These are phyloP conservation scores for Hydropsyche tenuis DNA, from an alignment of 1,140 invertebrate genomes.

Conservation along the genomic window DNA sequence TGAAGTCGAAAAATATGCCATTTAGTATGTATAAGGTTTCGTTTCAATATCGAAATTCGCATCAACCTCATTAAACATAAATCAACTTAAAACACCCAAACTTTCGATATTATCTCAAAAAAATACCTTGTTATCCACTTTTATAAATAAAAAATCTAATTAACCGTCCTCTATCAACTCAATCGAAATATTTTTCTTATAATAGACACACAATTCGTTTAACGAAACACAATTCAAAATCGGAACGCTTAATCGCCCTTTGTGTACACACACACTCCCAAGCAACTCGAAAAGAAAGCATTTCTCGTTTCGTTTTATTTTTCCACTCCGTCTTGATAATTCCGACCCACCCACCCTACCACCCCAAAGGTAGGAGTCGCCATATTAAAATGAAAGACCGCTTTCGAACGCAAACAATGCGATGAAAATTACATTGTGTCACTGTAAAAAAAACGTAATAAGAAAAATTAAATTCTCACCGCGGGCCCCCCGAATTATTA, in stretches of 20 bases:
- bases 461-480: not conserved
- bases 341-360: not conserved
- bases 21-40: too few species aligned
- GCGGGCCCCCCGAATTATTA: conserved; percentile 16
- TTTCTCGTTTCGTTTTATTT: conserved; percentile 25
- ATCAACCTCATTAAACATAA: too few species aligned
- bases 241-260: conserved; percentile 11
- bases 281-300: not conserved
- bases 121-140: too few species aligned
- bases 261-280: not conserved
- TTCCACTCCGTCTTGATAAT: not conserved
- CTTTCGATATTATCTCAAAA: too few species aligned
- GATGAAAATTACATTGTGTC: conserved; percentile 35
- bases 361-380: conserved; percentile 11
- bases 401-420: conserved; percentile 29
- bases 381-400: conserved; percentile 34
- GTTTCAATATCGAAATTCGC: too few species aligned
- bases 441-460: conserved; percentile 13
- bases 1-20: too few species aligned
- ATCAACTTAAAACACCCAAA: too few species aligned
- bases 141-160: too few species aligned
- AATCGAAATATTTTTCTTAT: too few species aligned
- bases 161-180: too few species aligned
- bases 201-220: too few species aligned
- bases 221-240: conserved; percentile 12